These are phyloP conservation scores for Spizaetus ornatus DNA, from an alignment of 2,113 vertebrate species.

Conservation along the genomic window DNA sequence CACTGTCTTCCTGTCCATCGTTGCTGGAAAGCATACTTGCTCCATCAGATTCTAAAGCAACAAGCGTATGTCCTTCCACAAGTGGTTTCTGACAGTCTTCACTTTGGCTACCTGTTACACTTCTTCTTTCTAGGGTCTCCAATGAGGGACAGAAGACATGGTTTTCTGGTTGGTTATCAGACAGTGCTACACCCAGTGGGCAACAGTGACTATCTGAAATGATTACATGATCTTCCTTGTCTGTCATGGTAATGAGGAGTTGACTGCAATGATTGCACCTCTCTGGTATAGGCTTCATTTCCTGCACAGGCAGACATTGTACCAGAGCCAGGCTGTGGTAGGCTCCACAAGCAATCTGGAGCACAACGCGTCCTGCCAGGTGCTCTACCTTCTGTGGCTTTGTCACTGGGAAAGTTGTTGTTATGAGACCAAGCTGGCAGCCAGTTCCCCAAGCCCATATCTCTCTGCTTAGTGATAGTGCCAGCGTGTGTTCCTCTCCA, in stretches of 20 bases:
- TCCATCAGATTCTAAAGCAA: background rate
- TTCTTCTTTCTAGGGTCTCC: constrained; percentile 5
- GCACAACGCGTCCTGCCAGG: constrained; percentile 85
- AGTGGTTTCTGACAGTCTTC: constrained; percentile 5
- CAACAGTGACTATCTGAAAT: constrained; percentile 97
- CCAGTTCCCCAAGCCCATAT: constrained; percentile 97
- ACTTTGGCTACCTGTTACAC: background rate
- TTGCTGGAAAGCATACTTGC: constrained; percentile 11
- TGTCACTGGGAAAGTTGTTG: constrained; percentile 80
- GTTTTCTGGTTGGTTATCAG: constrained; percentile 65
- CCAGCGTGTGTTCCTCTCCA: constrained; percentile 89
- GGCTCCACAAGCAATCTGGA: constrained; percentile 92
- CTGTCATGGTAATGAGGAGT: constrained; percentile 94
- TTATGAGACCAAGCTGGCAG: constrained; percentile 86
- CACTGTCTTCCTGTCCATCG: background rate
- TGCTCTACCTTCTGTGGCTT: constrained; percentile 91
- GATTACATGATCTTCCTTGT: constrained; percentile 98
- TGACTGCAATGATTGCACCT: constrained; percentile 93
- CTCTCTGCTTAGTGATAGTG: constrained; percentile 84
- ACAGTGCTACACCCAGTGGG: constrained; percentile 80
- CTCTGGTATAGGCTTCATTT: constrained; percentile 82
- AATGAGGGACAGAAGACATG: background rate
- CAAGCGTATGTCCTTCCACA: background rate
- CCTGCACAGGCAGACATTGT: constrained; percentile 81
- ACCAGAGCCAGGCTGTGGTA: constrained; percentile 92